Conservation (phyloP, 2,888 invertebrate genomes). For the Cenopis cana region DNA sequence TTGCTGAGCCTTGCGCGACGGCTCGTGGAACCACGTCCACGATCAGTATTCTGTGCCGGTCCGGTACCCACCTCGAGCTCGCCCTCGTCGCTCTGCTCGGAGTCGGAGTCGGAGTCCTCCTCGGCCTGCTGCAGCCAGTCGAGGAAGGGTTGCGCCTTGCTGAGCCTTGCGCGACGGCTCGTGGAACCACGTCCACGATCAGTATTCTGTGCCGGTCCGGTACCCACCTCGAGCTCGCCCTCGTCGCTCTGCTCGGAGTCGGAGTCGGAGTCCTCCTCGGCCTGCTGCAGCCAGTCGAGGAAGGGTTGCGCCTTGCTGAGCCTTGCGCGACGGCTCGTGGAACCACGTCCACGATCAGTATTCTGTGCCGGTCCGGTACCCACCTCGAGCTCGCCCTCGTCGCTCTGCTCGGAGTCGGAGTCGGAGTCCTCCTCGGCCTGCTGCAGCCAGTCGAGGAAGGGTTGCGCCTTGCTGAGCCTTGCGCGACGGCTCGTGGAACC, state of each 20-base stretch:
- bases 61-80: slow-evolving; percentile 84
- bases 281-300: slow-evolving; percentile 98
- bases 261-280: slow-evolving; percentile 96
- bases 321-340: no score
- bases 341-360: no score
- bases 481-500: no score
- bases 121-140: slow-evolving; percentile 99
- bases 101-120: slow-evolving; percentile 95
- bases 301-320: slow-evolving; percentile 97
- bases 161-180: no score
- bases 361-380: background rate
- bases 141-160: slow-evolving; percentile 96
- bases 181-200: no score
- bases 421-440: slow-evolving; percentile 98
- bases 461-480: no score
- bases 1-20: no score
- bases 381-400: slow-evolving; percentile 89
- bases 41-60: no score
- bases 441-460: slow-evolving; percentile 98
- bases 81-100: slow-evolving; percentile 87
- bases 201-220: no score
- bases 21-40: no score
- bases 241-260: slow-evolving; percentile 87
- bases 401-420: slow-evolving; percentile 84
- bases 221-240: slow-evolving; percentile 87